phyloP scores from a whole-genome alignment of 1,140 invertebrate species.

The Bombus superbus region DNA sequence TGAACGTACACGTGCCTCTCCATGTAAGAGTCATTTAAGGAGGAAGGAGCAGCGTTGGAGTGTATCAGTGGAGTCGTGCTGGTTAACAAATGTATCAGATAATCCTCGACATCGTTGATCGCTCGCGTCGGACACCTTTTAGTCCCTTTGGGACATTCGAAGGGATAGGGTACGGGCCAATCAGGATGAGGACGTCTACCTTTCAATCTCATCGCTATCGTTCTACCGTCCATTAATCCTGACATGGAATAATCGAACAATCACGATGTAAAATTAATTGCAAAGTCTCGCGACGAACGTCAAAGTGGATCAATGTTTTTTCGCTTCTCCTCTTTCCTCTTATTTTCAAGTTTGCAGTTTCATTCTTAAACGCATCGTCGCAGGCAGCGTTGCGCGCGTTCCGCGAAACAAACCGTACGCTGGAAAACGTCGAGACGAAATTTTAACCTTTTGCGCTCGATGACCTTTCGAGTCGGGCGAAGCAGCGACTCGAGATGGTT shows the following conservation, averaged over 20 bases:
- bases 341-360: too few species aligned
- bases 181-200: conserved; percentile 70
- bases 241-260: neutral
- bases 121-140: conserved; percentile 65
- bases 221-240: conserved; percentile 69
- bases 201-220: conserved; percentile 71
- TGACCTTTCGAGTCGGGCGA: too few species aligned
- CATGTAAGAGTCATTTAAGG: conserved; percentile 35
- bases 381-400: too few species aligned
- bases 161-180: conserved; percentile 73
- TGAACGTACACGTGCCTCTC: conserved; percentile 61
- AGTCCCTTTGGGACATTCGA: conserved; percentile 49
- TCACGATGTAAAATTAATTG: neutral
- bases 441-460: too few species aligned
- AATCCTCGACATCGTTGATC: conserved; percentile 76
- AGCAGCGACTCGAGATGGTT: too few species aligned
- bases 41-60: accelerated
- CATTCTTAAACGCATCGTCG: too few species aligned
- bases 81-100: conserved; percentile 58
- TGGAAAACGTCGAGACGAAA: too few species aligned
- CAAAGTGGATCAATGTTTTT: too few species aligned
- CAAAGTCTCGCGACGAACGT: too few species aligned
- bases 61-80: conserved; percentile 13
- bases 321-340: too few species aligned
- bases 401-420: too few species aligned